A percentile compares a stretch with the other conserved stretches of the same genome.
Evolutionary conservation across 2,888 invertebrate genomes (phyloP).

Genomic region (Heliconius hortense): DNA sequence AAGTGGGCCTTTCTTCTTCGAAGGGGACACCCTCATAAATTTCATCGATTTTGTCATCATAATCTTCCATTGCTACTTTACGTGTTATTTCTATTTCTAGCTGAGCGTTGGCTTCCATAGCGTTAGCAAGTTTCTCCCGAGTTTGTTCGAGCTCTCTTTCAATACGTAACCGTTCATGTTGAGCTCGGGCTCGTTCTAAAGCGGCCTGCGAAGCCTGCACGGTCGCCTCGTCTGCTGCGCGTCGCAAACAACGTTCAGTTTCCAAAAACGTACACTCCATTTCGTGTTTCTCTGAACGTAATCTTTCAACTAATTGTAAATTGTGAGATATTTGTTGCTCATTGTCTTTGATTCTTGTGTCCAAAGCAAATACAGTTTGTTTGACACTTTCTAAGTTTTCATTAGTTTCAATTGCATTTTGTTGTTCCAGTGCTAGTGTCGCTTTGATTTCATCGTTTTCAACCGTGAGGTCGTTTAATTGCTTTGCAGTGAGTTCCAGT

Average conservation of each 20-base stretch:
- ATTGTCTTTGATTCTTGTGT: conserved; percentile 59
- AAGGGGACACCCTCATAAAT: conserved; percentile 57
- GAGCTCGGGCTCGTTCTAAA: conserved; percentile 87
- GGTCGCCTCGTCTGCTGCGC: conserved; percentile 86
- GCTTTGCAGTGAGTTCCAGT: conserved; percentile 61
- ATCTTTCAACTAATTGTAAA: conserved; percentile 56
- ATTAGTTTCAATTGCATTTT: conserved; percentile 55
- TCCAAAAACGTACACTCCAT: conserved; percentile 69
- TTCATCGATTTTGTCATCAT: conserved; percentile 62
- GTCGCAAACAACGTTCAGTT: conserved; percentile 82
- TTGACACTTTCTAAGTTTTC: conserved; percentile 57
- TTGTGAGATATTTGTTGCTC: conserved; percentile 62
- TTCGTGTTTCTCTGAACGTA: conserved; percentile 68
- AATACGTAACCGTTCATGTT: conserved; percentile 85
- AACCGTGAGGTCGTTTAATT: conserved; percentile 58
- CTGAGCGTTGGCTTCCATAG: conserved; percentile 62
- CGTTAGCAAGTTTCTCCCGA: conserved; percentile 69
- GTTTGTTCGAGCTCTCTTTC: conserved; percentile 84
- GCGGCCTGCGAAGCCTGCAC: conserved; percentile 88
- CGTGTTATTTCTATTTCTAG: conserved; percentile 75
- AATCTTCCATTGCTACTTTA: conserved; percentile 60
- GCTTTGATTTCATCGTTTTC: conserved; percentile 64
- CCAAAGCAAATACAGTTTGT: conserved; percentile 53
- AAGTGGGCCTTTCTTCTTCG: conserved; percentile 80
- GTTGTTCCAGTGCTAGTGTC: conserved; percentile 53